Base-by-base conservation (phyloP, 2,888 invertebrate species). In the Apodemia zela region DNA sequence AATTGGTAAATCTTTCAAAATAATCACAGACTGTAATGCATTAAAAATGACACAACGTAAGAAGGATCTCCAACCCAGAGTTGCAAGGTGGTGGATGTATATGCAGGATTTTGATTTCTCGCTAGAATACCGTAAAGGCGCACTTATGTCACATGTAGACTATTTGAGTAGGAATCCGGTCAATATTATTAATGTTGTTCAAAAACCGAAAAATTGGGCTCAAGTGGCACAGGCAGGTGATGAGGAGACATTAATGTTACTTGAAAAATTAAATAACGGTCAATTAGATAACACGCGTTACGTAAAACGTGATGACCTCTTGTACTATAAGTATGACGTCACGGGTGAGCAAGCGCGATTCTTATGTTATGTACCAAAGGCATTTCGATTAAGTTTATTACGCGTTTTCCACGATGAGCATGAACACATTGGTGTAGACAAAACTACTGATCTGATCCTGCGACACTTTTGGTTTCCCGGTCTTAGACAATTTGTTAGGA, bases 361-460 rank as follows among this genome's bases (percentile, higher is more conserved):
- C 0, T 47, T 74, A 0, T 75, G 73, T 60, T 75, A 60, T 17
- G 64, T 75, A 0, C 74, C 77, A 0, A 77, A 71, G 29, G 75
- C 73, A 1, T 66, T 72, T 60, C 45, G 75, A 0, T 63, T 77
- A 0, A 75, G 75, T 73, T 0, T 77, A 75, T 61, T 74, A n/a
- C n/a, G n/a, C n/a, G n/a, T n/a, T n/a, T n/a, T n/a, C n/a, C n/a
- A 75, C 62, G 68, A 68, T 47, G 65, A 66, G 15, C 68, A 68
- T 29, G 61, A 63, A 1, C 66, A 66, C 33, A 59, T 61, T 6
- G 57, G 64, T 13, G 59, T 35, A 15, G 67, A 68, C 1, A 69
- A 68, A 62, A 68, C 64, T 25, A 13, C 57, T n/a, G 66, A 67
- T 13, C 59, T 68, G 2, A 67, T 69, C 1, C 45, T 70, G 69